Evolutionary conservation across 2,113 vertebrate genomes (phyloP), one percentile per base, ranked within the genome.

Genomic region (Labeo catla): DNA sequence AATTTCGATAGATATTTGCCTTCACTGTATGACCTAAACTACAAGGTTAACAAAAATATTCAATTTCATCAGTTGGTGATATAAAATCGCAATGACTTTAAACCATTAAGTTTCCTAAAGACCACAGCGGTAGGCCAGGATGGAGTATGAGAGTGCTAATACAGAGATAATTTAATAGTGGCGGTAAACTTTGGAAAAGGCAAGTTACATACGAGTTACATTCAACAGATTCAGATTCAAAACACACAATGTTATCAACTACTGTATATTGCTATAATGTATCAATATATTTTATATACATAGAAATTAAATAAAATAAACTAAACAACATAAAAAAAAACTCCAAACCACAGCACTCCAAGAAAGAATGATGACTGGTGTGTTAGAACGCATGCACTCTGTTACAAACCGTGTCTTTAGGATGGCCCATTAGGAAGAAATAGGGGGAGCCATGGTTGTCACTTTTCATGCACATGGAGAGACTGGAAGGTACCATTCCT

Each of bases 381-480:
- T 94, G 95, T 94, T 97, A 96, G 95, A 92, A 97, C 90, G 93
- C 97, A 96, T 97, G 96, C 93, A 95, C 93, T 94, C 92, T 95
- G 79, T 98, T 97, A 99, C 98, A 98, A 98, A 99, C 98, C 98
- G 98, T 99, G 96, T 99, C 98, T 97, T 99, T 99, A 97, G 98
- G 96, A 96, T 98, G 98, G 96, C 97, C 98, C 98, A 96, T 96
- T 97, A 99, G 97, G 98, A 99, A 97, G 98, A 99, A 99, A 98
- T 99, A 99, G 96, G 98, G 98, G 96, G 98, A 98, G 96, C 98
- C 98, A 98, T 99, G 98, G 97, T 97, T 99, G 97, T 99, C 98
- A 99, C 97, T 98, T 99, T 99, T 99, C 98, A 99, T 99, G 98
- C 98, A 99, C 98, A 99, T 99, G 97, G 98, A 99, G 97, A 99